Conservation (phyloP, 2,113 vertebrate genomes). For the Dinomys branickii region DNA sequence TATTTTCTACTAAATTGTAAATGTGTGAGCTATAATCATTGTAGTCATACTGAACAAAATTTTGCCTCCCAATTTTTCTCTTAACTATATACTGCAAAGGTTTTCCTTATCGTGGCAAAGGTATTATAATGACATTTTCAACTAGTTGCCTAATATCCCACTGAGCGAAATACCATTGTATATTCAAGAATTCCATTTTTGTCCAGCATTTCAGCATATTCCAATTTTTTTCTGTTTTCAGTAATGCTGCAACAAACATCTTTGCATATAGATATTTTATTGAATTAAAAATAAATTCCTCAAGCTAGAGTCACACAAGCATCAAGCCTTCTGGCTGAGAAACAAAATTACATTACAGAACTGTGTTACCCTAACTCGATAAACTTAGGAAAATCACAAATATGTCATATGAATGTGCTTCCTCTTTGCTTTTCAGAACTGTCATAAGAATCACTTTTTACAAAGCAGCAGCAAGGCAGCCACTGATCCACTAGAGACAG, state of each 20-base stretch:
- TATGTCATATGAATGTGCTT: not conserved
- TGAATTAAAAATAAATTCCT: constrained; percentile 26
- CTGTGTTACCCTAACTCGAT: not conserved
- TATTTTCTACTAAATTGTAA: not conserved
- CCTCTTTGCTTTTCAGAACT: constrained; percentile 32
- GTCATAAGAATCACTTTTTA: not conserved
- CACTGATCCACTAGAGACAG: not conserved
- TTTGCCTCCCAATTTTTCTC: not conserved
- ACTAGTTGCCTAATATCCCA: not conserved
- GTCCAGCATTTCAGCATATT: not conserved
- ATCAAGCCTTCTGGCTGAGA: not conserved
- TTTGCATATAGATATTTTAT: not conserved
- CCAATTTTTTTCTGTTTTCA: not conserved
- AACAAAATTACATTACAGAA: not conserved
- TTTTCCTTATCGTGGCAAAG: not conserved
- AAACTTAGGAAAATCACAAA: not conserved
- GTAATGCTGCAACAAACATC: not conserved
- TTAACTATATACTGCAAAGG: not conserved
- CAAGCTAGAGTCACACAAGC: not conserved
- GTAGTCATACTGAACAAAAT: not conserved
- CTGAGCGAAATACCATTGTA: not conserved
- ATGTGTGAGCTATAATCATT: not conserved
- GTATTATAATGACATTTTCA: not conserved
- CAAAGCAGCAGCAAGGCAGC: not conserved
- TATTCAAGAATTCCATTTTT: not conserved